phyloP scores from a whole-genome alignment of 2,797 vertebrate genomes.

The Diglossa cyanea region DNA sequence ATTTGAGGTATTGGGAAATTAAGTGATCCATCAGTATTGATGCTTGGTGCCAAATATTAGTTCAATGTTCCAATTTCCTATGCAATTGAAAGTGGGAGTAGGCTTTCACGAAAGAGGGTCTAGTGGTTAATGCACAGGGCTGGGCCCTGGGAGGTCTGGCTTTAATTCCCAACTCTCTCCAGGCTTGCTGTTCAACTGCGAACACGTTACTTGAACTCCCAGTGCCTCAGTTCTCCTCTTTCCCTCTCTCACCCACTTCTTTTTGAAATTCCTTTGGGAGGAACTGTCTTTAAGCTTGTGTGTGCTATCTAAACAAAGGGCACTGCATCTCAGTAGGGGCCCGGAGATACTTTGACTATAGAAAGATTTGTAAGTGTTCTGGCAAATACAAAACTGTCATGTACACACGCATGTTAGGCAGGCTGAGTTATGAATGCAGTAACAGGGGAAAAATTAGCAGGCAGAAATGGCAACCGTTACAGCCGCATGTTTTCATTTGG shows the following conservation, averaged over 20 bases:
- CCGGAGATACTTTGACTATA: not conserved
- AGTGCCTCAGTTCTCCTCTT: conserved; percentile 24
- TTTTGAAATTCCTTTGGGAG: not conserved
- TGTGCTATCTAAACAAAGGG: not conserved
- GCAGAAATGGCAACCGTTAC: not conserved
- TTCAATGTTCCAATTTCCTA: not conserved
- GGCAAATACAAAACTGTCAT: conserved; percentile 1
- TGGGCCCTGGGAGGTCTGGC: conserved; percentile 15
- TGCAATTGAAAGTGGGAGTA: conserved; percentile 11
- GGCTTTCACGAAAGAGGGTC: conserved; percentile 14
- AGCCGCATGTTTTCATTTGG: not conserved
- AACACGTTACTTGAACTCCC: not conserved
- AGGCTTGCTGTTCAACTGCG: not conserved
- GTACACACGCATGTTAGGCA: not conserved
- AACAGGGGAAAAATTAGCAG: conserved; percentile 10
- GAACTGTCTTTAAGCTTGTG: not conserved
- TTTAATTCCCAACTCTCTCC: conserved; percentile 19
- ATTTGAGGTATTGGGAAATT: conserved; percentile 58
- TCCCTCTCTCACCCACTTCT: not conserved
- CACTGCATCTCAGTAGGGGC: not conserved
- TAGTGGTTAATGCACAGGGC: conserved; percentile 16
- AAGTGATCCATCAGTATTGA: conserved; percentile 49
- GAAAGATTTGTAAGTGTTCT: conserved; percentile 3
- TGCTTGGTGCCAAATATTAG: conserved; percentile 20
- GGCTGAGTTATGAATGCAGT: not conserved